A percentile compares a stretch with the other conserved stretches of the same genome.
Evolutionary conservation across 2,797 vertebrate species (phyloP).

Genomic region (Falco cherrug): DNA sequence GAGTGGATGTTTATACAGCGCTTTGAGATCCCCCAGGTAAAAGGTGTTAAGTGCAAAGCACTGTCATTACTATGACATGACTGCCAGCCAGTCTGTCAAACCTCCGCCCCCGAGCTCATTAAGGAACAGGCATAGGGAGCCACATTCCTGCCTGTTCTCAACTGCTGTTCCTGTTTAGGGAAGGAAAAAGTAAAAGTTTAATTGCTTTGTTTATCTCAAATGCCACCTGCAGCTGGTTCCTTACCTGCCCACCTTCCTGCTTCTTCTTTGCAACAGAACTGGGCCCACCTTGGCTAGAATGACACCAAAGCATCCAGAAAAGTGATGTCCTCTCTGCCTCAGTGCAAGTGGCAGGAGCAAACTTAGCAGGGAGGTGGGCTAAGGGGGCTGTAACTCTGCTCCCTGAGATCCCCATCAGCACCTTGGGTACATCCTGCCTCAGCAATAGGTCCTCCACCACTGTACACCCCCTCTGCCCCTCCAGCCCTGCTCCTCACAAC

Average conservation of each 20-base stretch:
- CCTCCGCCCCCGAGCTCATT: constrained; percentile 24
- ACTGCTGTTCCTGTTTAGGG: neutral
- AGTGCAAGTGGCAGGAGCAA: neutral
- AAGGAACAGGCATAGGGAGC: constrained; percentile 33
- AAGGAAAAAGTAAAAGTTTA: constrained; percentile 38
- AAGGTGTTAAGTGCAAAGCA: constrained; percentile 20
- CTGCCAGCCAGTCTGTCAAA: neutral
- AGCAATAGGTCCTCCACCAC: neutral
- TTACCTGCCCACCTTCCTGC: neutral
- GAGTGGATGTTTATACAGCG: constrained; percentile 23
- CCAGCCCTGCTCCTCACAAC: neutral
- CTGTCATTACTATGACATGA: neutral
- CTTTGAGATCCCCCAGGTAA: constrained; percentile 28
- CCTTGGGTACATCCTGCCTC: neutral
- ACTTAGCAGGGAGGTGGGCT: neutral
- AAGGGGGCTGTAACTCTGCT: neutral
- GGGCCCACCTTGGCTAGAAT: neutral
- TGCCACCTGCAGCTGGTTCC: neutral
- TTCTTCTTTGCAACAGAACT: neutral
- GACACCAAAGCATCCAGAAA: neutral
- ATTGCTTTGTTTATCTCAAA: constrained; percentile 2
- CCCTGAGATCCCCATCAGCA: neutral
- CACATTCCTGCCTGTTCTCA: constrained; percentile 26
- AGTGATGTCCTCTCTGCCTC: neutral
- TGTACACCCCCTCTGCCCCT: neutral